Base-by-base conservation (phyloP, 2,797 vertebrate species). In the Enteromius trimaculatus region DNA sequence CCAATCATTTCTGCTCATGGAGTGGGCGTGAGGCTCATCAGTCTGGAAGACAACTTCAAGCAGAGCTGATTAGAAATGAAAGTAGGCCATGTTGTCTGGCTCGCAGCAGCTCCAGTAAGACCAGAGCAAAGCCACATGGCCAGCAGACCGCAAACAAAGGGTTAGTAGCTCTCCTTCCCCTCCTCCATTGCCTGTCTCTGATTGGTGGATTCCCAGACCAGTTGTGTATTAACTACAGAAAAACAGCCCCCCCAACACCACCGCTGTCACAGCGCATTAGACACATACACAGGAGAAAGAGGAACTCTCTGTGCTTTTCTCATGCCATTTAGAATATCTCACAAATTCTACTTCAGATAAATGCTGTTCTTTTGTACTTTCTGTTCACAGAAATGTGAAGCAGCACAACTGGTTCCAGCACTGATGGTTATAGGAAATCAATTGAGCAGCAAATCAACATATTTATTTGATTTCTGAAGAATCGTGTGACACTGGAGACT, bases 31-130 rank as follows among this genome's bases (percentile, higher is more conserved):
- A 81, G 53, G 58, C 69, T 76, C 72, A 37, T 86, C 92, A 87
- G 87, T 91, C 87, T 86, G 88, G 68, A 77, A 89, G 90, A 92
- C 84, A 89, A 89, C 88, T 90, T 80, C 65, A 85, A 87, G 84
- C 92, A 91, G 93, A 83, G 84, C 89, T 94, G 93, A 95, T 93
- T 92, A 91, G 92, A 93, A 90, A 92, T 94, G 92, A 95, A 95
- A 92, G 91, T 90, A 94, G 93, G 90, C 90, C 91, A 91, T 85
- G 90, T 88, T 68, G 71, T 55, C 88, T 90, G 86, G 91, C 90
- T 91, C 58, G 60, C 79, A 91, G 91, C 88, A 23, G 87, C 85
- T 80, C 87, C 88, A 85, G 79, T 81, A 86, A 91, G 90, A 90
- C 89, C 80, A 91, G 88, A 93, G 89, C 88, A 87, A 62, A 83